Evolutionary conservation across 2,888 invertebrate species (phyloP).

Genomic region (Oxytorus armatus): DNA sequence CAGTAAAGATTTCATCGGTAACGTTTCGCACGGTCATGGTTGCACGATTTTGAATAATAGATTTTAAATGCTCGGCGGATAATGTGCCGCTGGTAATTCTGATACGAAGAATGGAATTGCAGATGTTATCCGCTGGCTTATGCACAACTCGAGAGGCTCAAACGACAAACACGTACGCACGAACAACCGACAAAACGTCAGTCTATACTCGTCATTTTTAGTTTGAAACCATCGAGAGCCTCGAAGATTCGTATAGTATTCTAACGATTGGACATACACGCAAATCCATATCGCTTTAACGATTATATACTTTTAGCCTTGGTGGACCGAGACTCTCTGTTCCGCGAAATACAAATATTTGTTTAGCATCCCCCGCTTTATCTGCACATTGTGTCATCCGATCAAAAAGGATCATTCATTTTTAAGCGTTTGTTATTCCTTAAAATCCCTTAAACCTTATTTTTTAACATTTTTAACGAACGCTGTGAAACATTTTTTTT

Average conservation of each 20-base stretch:
- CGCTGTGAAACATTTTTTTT: constrained; percentile 32
- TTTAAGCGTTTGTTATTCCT: not conserved
- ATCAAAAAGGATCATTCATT: constrained; percentile 6
- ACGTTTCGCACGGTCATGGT: constrained; percentile 34
- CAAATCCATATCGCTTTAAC: constrained; percentile 16
- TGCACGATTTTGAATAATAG: constrained; percentile 38
- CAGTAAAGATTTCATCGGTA: constrained; percentile 5
- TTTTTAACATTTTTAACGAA: constrained; percentile 23
- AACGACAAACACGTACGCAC: constrained; percentile 3
- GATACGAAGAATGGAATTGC: constrained; percentile 30
- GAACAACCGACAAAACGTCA: constrained; percentile 1
- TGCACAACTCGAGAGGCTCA: constrained; percentile 14
- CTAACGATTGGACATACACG: not conserved
- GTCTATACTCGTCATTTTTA: constrained; percentile 11
- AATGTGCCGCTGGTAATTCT: constrained; percentile 10
- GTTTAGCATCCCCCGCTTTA: not conserved
- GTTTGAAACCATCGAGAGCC: not conserved
- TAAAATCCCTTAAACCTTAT: not conserved
- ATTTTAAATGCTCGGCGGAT: constrained; percentile 21
- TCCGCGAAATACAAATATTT: not conserved
- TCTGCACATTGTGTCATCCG: constrained; percentile 5
- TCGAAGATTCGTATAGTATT: constrained; percentile 21
- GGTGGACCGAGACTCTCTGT: constrained; percentile 1
- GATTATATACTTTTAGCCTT: not conserved
- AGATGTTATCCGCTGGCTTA: constrained; percentile 24